Base-by-base conservation (phyloP, 2,797 vertebrate genomes). In the Xiphorhynchus erythropygius region DNA sequence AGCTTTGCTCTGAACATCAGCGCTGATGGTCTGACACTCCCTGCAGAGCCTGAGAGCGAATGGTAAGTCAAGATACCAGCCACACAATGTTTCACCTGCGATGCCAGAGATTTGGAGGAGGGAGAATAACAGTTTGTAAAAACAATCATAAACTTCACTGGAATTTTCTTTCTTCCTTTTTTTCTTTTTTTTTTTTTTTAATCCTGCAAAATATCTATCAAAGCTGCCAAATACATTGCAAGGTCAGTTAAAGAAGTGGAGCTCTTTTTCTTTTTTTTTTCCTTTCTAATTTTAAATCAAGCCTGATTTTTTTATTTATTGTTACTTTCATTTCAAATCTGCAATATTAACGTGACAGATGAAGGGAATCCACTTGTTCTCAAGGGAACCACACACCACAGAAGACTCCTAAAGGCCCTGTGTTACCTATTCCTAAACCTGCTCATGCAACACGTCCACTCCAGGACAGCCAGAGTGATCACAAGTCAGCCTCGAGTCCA, bases 1-100 rank as follows among this genome's bases (percentile, higher is more conserved):
- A 98, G 98, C 98, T 98, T 98, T 96, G 92, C 97, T 95, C 70
- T 89, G 95, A 97, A 96, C 96, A 82, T 94, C 95, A 77, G 69
- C 75, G 77, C 79, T 92, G 97, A 97, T 92, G 97, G 97, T 93
- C 96, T 89, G 93, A 87, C 93, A 41, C 97, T 98, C 98, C 98
- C 98, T 47, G 96, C 97, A 92, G 98, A 97, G 97, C 94, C 95
- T 93, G 97, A 82, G 95, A 97, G 96, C 1, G 27, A 96, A 94
- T 93, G 97, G 93, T 71, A 85, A 94, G 78, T 95, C 95, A 93
- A 97, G 98, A 98, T 97, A 98, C 93, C 97, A 96, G 95, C 79
- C 14, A 21, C 94, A 70, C 90, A 92, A 76, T 62, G 96, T 86
- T 94, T 97, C 93, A 98, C 97, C 97, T 98, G 94, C 2, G 3